Base-by-base conservation (phyloP, 35 echinoderm and acorn worm species). In the Apostichopus japonicus region DNA sequence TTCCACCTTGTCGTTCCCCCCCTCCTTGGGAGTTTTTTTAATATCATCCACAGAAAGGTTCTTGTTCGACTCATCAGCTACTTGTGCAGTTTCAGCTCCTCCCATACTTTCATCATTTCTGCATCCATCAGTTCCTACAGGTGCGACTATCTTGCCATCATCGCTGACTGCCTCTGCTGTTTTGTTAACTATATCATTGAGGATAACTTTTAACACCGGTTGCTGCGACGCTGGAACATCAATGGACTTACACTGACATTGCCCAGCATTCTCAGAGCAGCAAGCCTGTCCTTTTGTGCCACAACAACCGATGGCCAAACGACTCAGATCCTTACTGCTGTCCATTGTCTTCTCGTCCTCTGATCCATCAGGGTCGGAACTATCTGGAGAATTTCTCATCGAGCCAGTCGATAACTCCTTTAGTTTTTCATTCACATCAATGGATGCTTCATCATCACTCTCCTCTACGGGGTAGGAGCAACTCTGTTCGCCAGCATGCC, bases 391-490 rank as follows among this genome's bases (percentile, higher is more conserved):
- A 1, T n/a, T 19, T 44, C 8, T 23, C 7, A 21, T 75, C 1
- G 6, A 21, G 7, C 21, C 44, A 82, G 22, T 16, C 11, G 79
- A 6, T 8, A n/a, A 16, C 79, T 82, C 79, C 23, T 16, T 24
- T 51, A 54, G 7, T 56, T 82, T 82, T 23, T 52, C 79, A 78
- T 78, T 78, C 8, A 1, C 13, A 61, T 61, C 57, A 0, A 61
- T 13, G 0, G 55, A 23, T 13, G 86, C 54, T 24, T 90, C 91
- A 62, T 95, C 87, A 62, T 93, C 91, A 56, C 90, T 84, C 75
- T 95, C 92, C 72, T 96, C 92, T 3, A 99, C 92, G 78, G 97
- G 97, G 79, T 99, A 99, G 11, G 95, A 94, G 72, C 97, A 99
- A 25, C 90, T 94, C 72, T 90, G 91, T 24, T 99, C 95, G 6